Conservation (phyloP, 2,113 vertebrate genomes). For the Cyanocitta stelleri region DNA sequence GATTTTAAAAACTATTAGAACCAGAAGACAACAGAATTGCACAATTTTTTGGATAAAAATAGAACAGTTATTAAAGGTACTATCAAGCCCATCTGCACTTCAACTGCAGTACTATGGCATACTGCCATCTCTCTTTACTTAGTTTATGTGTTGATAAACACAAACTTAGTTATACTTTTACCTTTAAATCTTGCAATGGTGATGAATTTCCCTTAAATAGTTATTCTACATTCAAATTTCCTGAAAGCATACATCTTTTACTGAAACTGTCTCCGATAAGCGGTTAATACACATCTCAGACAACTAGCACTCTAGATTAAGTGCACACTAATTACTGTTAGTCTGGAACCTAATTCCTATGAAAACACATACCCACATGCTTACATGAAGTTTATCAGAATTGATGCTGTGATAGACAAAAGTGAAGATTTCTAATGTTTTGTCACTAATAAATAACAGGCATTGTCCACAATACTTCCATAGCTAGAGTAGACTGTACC, state of each 20-base stretch:
- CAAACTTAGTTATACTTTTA: neutral
- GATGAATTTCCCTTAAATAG: conserved; percentile 50
- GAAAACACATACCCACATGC: conserved; percentile 35
- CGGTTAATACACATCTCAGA: conserved; percentile 31
- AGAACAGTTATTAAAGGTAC: conserved; percentile 6
- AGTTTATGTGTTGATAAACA: conserved; percentile 39
- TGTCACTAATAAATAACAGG: conserved; percentile 32
- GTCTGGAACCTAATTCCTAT: conserved; percentile 58
- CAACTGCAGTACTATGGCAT: conserved; percentile 2
- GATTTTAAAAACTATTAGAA: conserved; percentile 52
- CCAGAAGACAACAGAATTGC: conserved; percentile 45
- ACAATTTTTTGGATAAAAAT: conserved; percentile 16
- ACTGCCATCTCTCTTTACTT: neutral
- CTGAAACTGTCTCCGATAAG: conserved; percentile 22
- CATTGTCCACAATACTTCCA: neutral
- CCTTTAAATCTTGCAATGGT: conserved; percentile 31
- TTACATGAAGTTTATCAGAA: conserved; percentile 31
- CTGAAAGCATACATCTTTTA: conserved; percentile 45
- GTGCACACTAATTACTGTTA: conserved; percentile 62
- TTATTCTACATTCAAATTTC: conserved; percentile 24
- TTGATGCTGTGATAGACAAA: conserved; percentile 26
- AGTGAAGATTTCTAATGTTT: conserved; percentile 35
- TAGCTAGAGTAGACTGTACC: neutral
- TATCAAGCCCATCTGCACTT: conserved; percentile 12
- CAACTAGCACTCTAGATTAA: conserved; percentile 46